These are phyloP conservation scores for Xiphorhynchus erythropygius DNA, from an alignment of 2,797 vertebrate species.

Conservation along the genomic window DNA sequence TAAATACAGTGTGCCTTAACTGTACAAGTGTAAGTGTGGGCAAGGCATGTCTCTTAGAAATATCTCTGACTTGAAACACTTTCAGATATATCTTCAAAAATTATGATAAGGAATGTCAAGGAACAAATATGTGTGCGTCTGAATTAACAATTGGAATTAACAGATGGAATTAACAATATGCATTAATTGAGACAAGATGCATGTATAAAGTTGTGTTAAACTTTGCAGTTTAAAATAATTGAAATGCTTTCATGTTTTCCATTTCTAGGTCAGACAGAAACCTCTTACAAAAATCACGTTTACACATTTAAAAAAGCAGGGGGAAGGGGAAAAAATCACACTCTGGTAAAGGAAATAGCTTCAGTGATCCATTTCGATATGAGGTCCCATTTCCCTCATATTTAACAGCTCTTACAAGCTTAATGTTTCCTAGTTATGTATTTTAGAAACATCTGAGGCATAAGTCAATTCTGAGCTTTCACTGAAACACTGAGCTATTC, in stretches of 20 bases:
- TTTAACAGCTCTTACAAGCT: neutral
- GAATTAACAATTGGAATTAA: too few relatives aligned
- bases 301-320: neutral
- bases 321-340: too few relatives aligned
- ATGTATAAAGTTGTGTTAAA: neutral
- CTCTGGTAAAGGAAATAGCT: neutral
- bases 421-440: neutral
- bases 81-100: neutral
- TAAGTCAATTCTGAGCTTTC: neutral
- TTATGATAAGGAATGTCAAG: neutral
- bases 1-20: neutral
- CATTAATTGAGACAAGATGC: neutral
- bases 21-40: neutral
- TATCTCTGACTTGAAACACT: neutral
- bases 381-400: neutral
- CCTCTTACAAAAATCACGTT: neutral
- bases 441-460: neutral
- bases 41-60: neutral
- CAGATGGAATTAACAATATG: neutral
- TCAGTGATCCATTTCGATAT: neutral
- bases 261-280: neutral
- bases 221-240: neutral
- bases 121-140: neutral
- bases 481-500: neutral
- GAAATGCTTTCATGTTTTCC: neutral